Conservation (phyloP, 2,888 invertebrate species). For the Parelbella ahira region DNA sequence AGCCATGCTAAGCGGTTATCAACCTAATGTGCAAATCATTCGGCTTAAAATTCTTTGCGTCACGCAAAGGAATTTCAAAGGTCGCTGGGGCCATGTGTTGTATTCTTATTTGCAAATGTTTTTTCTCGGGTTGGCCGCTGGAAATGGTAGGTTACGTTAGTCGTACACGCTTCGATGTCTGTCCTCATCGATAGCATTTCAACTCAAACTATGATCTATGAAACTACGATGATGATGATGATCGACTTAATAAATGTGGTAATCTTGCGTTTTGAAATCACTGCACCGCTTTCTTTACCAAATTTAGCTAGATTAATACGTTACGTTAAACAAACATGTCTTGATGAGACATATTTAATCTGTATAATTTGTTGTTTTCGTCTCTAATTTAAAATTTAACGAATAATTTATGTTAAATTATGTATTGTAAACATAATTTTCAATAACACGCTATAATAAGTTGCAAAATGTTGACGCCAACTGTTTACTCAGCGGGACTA, state of each 20-base stretch:
- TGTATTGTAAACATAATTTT: too few relatives aligned
- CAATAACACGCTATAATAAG: too few relatives aligned
- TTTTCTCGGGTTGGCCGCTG: constrained; percentile 40
- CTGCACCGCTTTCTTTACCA: constrained; percentile 4
- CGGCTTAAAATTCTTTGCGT: constrained; percentile 33
- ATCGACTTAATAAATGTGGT: not conserved
- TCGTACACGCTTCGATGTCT: constrained; percentile 34
- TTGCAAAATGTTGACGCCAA: too few relatives aligned
- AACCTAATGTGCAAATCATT: constrained; percentile 36
- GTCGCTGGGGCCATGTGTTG: constrained; percentile 65
- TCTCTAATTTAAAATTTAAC: not conserved
- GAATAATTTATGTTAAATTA: too few relatives aligned
- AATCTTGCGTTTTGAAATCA: constrained; percentile 11
- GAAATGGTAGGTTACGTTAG: constrained; percentile 50
- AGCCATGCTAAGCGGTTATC: constrained; percentile 26
- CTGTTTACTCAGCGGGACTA: too few relatives aligned
- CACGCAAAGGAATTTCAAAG: constrained; percentile 61
- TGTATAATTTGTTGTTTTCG: constrained; percentile 3
- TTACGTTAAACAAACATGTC: constrained; percentile 1
- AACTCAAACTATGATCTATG: too few relatives aligned
- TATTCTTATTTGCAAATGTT: constrained; percentile 68
- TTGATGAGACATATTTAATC: constrained; percentile 16
- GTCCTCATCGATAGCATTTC: constrained; percentile 13
- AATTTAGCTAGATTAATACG: constrained; percentile 14
- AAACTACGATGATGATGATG: too few relatives aligned